Percentiles rank a stretch among this genome's conserved stretches.
Conservation (phyloP, 2,113 vertebrate genomes). For the Triplophysa siluroides region DNA sequence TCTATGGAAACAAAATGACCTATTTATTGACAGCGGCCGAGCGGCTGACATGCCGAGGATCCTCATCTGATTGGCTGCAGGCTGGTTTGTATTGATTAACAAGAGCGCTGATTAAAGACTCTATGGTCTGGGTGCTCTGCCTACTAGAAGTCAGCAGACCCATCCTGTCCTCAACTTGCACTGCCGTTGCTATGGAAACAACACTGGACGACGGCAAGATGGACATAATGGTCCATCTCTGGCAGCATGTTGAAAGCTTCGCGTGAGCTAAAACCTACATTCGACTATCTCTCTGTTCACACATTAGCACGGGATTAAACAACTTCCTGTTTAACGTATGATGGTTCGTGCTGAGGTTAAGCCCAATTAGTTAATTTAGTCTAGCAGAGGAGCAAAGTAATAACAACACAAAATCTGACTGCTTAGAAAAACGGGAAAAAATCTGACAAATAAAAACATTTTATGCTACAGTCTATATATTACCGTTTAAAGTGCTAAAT, state of each 20-base stretch:
- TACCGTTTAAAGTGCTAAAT: too few relatives aligned
- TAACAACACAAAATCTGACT: not conserved
- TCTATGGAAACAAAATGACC: slow-evolving; percentile 46
- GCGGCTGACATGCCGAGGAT: not conserved
- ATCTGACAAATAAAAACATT: not conserved
- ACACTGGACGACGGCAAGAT: not conserved
- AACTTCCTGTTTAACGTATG: not conserved
- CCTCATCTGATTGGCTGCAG: not conserved
- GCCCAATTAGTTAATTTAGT: not conserved
- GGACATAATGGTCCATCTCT: slow-evolving; percentile 17
- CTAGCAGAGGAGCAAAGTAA: not conserved
- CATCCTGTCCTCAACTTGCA: slow-evolving; percentile 32
- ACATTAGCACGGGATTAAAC: slow-evolving; percentile 12
- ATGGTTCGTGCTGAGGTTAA: slow-evolving; percentile 13
- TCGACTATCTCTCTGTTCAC: not conserved
- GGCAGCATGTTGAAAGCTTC: slow-evolving; percentile 4
- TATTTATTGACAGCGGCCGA: slow-evolving; percentile 10
- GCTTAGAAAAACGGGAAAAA: not conserved
- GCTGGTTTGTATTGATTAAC: slow-evolving; percentile 21
- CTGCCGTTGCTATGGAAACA: slow-evolving; percentile 37
- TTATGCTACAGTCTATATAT: not conserved
- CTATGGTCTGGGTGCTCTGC: slow-evolving; percentile 5
- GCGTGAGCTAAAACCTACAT: not conserved
- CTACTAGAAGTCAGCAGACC: not conserved
- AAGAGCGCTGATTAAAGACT: slow-evolving; percentile 25